A percentile compares a stretch with the other conserved stretches of the same genome.
These are phyloP conservation scores for Phylloscopus collybita DNA, from an alignment of 2,797 vertebrate species.

Conservation along the genomic window DNA sequence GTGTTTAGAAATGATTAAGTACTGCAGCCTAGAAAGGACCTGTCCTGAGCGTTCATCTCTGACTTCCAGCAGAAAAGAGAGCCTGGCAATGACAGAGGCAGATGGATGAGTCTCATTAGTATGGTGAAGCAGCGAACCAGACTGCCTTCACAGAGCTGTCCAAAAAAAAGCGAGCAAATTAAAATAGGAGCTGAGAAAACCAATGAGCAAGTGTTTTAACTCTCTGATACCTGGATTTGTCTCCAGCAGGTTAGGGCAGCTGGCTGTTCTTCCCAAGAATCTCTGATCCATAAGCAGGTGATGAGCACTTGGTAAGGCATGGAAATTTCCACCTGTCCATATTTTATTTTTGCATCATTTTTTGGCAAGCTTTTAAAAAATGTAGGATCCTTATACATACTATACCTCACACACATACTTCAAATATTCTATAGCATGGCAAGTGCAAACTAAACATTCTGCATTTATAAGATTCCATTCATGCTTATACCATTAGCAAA, in stretches of 20 bases:
- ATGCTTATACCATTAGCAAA: slow-evolving; percentile 12
- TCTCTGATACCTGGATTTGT: slow-evolving; percentile 79
- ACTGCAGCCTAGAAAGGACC: slow-evolving; percentile 88
- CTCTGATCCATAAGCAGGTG: slow-evolving; percentile 6
- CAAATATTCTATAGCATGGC: not conserved
- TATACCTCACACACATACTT: not conserved
- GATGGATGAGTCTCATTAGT: slow-evolving; percentile 91
- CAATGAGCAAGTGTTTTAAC: slow-evolving; percentile 82
- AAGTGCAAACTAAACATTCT: slow-evolving; percentile 19
- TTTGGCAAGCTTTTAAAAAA: not conserved
- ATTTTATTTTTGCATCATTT: not conserved
- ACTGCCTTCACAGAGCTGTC: slow-evolving; percentile 86
- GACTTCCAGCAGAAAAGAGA: slow-evolving; percentile 88
- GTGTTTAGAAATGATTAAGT: slow-evolving; percentile 90
- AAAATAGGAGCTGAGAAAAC: slow-evolving; percentile 82
- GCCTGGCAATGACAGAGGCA: slow-evolving; percentile 87
- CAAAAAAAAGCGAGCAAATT: slow-evolving; percentile 83
- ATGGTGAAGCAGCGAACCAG: slow-evolving; percentile 84
- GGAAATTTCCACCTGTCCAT: not conserved
- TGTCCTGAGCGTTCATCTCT: slow-evolving; percentile 90
- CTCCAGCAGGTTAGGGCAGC: slow-evolving; percentile 35
- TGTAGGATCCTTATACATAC: not conserved
- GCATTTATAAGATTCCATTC: slow-evolving; percentile 8
- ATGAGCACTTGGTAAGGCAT: not conserved
- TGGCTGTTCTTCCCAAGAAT: slow-evolving; percentile 42